Conservation (phyloP, 2,113 vertebrate genomes). For the Carlito syrichta region DNA sequence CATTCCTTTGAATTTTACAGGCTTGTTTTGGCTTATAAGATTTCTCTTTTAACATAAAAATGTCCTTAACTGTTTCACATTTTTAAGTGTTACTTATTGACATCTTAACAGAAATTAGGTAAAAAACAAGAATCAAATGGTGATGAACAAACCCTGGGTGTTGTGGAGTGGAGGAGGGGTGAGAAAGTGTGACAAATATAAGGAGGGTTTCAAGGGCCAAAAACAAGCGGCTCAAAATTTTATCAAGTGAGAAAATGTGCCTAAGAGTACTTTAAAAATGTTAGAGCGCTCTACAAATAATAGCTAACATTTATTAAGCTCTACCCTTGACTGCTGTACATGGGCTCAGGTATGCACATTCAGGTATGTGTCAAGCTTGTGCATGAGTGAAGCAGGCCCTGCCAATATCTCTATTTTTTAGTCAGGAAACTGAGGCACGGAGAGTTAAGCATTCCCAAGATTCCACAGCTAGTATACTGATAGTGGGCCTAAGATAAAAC, state of each 20-base stretch:
- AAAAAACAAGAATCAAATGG: background rate
- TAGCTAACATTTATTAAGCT: background rate
- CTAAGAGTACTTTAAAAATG: background rate
- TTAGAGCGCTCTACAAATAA: background rate
- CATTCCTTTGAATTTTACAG: background rate
- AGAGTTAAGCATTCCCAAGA: background rate
- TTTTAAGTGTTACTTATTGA: background rate
- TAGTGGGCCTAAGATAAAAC: background rate
- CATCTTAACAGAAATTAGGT: background rate
- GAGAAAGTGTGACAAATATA: background rate
- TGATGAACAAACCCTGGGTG: background rate
- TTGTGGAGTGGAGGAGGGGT: accelerated
- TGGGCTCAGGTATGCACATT: background rate
- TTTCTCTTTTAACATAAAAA: background rate
- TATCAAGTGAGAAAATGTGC: background rate
- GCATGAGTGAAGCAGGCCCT: background rate
- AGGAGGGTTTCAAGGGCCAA: background rate
- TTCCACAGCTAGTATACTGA: background rate
- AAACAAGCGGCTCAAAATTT: background rate
- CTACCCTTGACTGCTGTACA: background rate
- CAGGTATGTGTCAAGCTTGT: background rate
- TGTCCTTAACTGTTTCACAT: background rate
- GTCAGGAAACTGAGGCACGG: background rate
- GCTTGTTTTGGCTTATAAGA: background rate
- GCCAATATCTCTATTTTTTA: background rate